A percentile compares a stretch with the other conserved stretches of the same genome.
Evolutionary conservation across 2,797 vertebrate genomes (phyloP).

Genomic region (Gymnopithys bicolor): DNA sequence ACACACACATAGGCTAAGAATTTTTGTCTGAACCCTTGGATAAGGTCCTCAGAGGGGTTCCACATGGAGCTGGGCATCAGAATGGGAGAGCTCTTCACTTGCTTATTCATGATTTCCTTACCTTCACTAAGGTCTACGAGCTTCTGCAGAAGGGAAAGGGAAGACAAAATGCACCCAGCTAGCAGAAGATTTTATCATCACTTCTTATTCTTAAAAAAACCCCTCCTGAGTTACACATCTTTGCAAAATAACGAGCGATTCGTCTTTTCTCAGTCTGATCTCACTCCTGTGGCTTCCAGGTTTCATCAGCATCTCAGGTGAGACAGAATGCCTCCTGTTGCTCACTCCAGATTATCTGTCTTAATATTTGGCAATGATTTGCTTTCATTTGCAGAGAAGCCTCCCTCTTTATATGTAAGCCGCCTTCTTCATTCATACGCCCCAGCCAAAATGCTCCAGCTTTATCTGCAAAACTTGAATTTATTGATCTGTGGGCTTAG

Average conservation of each 20-base stretch:
- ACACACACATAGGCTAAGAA: background rate
- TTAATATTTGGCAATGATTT: constrained; percentile 24
- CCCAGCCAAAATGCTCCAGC: background rate
- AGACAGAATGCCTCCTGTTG: constrained; percentile 47
- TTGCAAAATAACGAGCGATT: constrained; percentile 14
- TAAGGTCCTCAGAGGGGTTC: background rate
- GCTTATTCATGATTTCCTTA: background rate
- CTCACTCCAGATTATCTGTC: constrained; percentile 24
- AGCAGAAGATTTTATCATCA: background rate
- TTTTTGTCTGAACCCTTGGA: background rate
- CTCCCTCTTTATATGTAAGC: background rate
- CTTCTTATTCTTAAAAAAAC: background rate
- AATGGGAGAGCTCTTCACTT: background rate
- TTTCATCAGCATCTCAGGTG: constrained; percentile 59
- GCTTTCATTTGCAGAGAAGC: background rate
- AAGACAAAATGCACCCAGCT: background rate
- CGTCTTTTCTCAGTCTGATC: constrained; percentile 43
- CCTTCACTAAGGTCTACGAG: background rate
- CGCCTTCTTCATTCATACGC: background rate
- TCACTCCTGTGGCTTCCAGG: constrained; percentile 34
- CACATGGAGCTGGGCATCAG: background rate
- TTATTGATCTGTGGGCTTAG: background rate
- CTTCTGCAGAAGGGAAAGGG: background rate
- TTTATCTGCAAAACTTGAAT: background rate
- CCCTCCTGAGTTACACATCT: background rate